Evolutionary conservation across 2,797 vertebrate genomes (phyloP).

Genomic region (Enteromius paludinosus): DNA sequence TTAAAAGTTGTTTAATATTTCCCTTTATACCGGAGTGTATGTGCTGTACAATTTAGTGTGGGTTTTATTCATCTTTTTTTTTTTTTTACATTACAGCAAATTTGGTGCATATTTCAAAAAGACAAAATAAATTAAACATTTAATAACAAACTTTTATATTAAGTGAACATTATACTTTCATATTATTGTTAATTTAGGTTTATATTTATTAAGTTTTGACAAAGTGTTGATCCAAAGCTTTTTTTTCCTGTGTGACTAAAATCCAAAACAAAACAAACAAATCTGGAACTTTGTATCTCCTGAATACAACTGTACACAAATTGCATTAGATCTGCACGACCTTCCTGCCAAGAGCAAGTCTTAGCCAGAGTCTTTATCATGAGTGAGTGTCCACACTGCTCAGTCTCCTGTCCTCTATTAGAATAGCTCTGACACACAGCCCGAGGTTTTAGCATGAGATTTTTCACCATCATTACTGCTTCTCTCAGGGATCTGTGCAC

Average conservation of each 20-base stretch:
- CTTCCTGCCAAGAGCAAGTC: constrained; percentile 57
- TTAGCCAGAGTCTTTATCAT: constrained; percentile 58
- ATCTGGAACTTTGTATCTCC: background rate
- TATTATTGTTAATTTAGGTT: background rate
- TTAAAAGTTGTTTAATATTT: background rate
- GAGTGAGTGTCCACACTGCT: background rate
- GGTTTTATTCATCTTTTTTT: background rate
- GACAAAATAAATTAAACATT: background rate
- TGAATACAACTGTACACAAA: background rate
- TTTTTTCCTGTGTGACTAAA: background rate
- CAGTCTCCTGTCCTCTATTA: constrained; percentile 22
- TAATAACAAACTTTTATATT: background rate
- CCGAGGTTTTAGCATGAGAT: constrained; percentile 11
- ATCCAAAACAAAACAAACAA: background rate
- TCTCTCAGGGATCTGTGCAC: background rate
- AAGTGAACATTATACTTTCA: background rate
- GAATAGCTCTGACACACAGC: constrained; percentile 9
- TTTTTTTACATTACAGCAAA: background rate
- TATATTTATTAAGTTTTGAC: background rate
- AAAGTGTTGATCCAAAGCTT: background rate
- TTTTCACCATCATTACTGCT: constrained; percentile 18
- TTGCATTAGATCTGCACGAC: constrained; percentile 57
- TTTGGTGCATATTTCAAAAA: background rate
- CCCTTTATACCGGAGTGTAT: background rate
- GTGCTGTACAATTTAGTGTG: background rate